Conservation (phyloP, 2,113 vertebrate genomes). For the Ramphastos sulfuratus region DNA sequence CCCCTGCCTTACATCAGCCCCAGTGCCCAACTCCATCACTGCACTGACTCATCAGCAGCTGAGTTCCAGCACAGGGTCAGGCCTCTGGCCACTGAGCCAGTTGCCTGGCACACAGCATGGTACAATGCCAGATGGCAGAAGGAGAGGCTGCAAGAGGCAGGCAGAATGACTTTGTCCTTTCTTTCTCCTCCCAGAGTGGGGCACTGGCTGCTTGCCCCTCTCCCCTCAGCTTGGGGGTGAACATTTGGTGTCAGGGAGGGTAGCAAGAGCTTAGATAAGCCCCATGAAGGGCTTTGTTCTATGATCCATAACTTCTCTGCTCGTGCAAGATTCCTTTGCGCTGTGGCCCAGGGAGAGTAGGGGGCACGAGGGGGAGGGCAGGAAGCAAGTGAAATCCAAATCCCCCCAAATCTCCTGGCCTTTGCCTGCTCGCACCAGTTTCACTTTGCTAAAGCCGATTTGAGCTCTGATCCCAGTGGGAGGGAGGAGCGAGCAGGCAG, state of each 20-base stretch:
- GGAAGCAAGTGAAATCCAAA: slow-evolving; percentile 69
- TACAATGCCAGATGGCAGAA: background rate
- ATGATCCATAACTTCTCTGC: slow-evolving; percentile 36
- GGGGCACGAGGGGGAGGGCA: slow-evolving; percentile 48
- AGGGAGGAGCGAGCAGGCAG: slow-evolving; percentile 38
- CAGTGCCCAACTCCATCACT: background rate
- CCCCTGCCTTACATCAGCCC: background rate
- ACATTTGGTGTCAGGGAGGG: background rate
- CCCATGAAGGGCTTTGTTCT: slow-evolving; percentile 27
- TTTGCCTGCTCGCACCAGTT: slow-evolving; percentile 71
- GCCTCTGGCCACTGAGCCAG: background rate
- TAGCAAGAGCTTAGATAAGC: background rate
- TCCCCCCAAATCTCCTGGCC: slow-evolving; percentile 68
- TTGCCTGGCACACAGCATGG: rapidly evolving
- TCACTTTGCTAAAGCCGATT: slow-evolving; percentile 72
- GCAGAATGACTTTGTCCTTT: background rate
- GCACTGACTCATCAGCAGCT: background rate
- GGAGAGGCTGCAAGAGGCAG: background rate
- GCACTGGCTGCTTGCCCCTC: background rate
- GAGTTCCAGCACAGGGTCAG: background rate
- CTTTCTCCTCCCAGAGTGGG: background rate
- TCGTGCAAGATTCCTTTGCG: slow-evolving; percentile 40
- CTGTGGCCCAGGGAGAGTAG: background rate
- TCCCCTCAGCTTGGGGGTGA: rapidly evolving
- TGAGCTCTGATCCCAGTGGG: slow-evolving; percentile 58